These are phyloP conservation scores for Plestiodon gilberti DNA, from an alignment of 2,113 vertebrate genomes.

Conservation along the genomic window DNA sequence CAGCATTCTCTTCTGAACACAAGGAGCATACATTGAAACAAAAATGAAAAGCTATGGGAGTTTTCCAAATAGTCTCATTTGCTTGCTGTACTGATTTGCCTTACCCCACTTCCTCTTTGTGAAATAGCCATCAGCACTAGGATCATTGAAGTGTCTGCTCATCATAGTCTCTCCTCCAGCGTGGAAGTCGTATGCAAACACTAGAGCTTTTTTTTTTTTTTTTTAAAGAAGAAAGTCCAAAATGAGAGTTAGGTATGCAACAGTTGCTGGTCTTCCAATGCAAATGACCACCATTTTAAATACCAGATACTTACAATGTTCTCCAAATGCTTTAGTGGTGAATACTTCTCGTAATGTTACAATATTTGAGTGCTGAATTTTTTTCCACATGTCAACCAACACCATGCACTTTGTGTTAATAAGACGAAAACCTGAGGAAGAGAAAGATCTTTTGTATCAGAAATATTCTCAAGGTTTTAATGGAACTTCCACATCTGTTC, in stretches of 20 bases:
- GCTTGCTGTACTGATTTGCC: constrained; percentile 43
- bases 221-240: constrained; percentile 46
- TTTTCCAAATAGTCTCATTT: constrained; percentile 21
- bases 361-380: constrained; percentile 97
- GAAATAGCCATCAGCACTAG: constrained; percentile 94
- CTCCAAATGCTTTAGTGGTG: constrained; percentile 98
- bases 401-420: constrained; percentile 99
- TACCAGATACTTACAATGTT: constrained; percentile 87
- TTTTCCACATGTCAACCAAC: constrained; percentile 99
- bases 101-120: constrained; percentile 99
- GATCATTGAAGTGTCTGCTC: constrained; percentile 97
- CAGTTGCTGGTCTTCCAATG: constrained; percentile 4
- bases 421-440: constrained; percentile 90
- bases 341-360: constrained; percentile 97
- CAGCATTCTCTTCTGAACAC: neutral
- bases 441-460: neutral
- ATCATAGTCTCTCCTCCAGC: constrained; percentile 98
- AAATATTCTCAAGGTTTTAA: constrained; percentile 9
- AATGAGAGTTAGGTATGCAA: constrained; percentile 11
- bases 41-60: constrained; percentile 11
- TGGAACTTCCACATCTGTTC: neutral
- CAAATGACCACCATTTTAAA: constrained; percentile 7
- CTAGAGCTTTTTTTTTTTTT: constrained; percentile 82
- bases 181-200: constrained; percentile 99
- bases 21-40: neutral